phyloP scores from a whole-genome alignment of 2,888 invertebrate genomes.

The Cyaniris semiargus region DNA sequence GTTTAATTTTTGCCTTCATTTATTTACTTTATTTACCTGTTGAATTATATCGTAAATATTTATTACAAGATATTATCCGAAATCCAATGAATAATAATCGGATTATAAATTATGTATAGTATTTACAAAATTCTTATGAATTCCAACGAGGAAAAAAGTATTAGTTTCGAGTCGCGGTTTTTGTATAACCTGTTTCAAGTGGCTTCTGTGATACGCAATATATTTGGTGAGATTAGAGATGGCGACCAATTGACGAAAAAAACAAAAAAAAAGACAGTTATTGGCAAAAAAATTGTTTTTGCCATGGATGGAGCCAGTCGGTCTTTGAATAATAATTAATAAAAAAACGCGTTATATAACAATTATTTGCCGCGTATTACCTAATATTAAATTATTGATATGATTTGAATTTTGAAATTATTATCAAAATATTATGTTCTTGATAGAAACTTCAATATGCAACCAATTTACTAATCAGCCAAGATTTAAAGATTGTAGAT shows the following conservation, averaged over 20 bases:
- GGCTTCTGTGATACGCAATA: constrained; percentile 60
- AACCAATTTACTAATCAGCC: not conserved
- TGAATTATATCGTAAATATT: not conserved
- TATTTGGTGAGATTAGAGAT: constrained; percentile 44
- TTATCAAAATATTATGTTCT: not conserved
- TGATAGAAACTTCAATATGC: not conserved
- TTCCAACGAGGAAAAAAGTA: constrained; percentile 32
- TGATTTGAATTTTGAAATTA: too few relatives aligned
- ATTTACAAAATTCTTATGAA: constrained; percentile 7
- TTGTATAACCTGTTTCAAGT: constrained; percentile 40
- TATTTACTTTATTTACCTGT: not conserved
- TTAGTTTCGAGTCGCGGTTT: not conserved
- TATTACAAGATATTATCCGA: not conserved
- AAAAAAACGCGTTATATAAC: too few relatives aligned
- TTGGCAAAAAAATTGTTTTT: not conserved
- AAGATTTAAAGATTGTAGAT: not conserved
- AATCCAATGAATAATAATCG: constrained; percentile 24
- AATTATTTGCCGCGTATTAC: too few relatives aligned
- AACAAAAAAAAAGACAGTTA: not conserved
- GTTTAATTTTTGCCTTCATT: too few relatives aligned
- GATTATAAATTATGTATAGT: not conserved
- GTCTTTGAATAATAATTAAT: too few relatives aligned
- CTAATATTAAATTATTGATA: too few relatives aligned
- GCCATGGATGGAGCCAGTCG: not conserved
- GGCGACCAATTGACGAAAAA: not conserved